Base-by-base conservation (phyloP, 2,113 vertebrate species). In the Peromyscus polionotus region DNA sequence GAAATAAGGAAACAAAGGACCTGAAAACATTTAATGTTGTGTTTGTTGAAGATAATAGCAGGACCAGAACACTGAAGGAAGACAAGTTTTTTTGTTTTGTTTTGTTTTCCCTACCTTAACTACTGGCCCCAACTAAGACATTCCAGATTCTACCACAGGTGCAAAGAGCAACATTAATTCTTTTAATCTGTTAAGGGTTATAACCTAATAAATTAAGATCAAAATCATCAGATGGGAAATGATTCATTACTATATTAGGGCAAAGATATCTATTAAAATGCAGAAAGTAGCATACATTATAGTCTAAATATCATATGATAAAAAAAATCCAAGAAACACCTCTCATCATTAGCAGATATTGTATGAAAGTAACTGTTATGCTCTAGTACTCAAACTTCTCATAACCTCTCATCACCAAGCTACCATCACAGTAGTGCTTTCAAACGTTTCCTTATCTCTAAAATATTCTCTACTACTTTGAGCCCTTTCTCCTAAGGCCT, bases 261-360 rank as follows among this genome's bases (percentile, higher is more conserved):
- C 70, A 95, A 90, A 91, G 1, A 12, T 95, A 8, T 77, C 28
- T 45, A 72, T 79, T 87, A 90, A 96, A 88, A 87, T 89, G 48
- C 13, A 51, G 85, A 93, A 97, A 88, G 48, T 48, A 42, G 13
- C 67, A 16, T 57, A 89, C 28, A 10, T 31, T 89, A 72, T 39
- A 67, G 3, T 85, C 88, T 87, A 17, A 83, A 28, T 19, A 93
- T 36, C 33, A 57, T 5, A 63, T 20, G 1, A 2, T 87, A 39
- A 90, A 95, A 91, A 68, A 68, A 9, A 63, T 90, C 42, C 86
- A 83, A 48, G 45, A 89, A 94, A 93, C 68, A 54, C 24, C 54
- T 70, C n/a, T 7, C 16, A 95, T 57, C 1, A 36, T 13, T 11
- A 91, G 11, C 57, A 84, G 33, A 57, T 91, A 70, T 84, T 28